Percentiles rank a stretch among this genome's conserved stretches.
Evolutionary conservation across 2,888 invertebrate species (phyloP).

Genomic region (Caenorhabditis becei): DNA sequence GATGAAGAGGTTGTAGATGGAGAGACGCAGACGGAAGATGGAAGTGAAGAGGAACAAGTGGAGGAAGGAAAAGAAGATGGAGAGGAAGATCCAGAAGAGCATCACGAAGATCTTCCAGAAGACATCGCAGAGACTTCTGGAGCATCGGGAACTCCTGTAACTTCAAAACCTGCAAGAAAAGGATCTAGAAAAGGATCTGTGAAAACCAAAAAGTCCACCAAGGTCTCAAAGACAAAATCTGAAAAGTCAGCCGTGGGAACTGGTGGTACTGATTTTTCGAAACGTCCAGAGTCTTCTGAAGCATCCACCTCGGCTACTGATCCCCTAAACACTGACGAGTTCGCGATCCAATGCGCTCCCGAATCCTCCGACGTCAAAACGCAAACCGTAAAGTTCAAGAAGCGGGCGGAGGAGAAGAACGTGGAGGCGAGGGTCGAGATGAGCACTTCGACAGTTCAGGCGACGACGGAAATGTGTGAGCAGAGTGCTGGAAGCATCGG

Average conservation of each 20-base stretch:
- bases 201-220: no score
- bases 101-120: constrained; percentile 3
- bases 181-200: neutral
- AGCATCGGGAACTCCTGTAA: no score
- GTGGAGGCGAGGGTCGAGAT: constrained; percentile 40
- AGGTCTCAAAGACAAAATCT: no score
- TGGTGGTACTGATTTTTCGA: no score
- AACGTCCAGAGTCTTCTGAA: no score
- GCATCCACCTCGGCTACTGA: neutral
- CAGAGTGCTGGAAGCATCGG: constrained; percentile 46
- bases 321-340: constrained; percentile 11
- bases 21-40: constrained; percentile 56
- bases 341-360: constrained; percentile 40
- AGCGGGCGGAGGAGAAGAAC: constrained; percentile 43
- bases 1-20: constrained; percentile 44
- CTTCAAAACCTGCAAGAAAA: no score
- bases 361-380: constrained; percentile 33
- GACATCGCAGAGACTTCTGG: neutral
- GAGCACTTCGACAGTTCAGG: constrained; percentile 56
- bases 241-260: no score
- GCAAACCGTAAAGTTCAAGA: constrained; percentile 56
- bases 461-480: constrained; percentile 54
- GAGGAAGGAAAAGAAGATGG: constrained; percentile 1
- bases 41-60: constrained; percentile 18
- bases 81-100: neutral